Evolutionary conservation across 2,797 vertebrate genomes (phyloP).

Genomic region (Pangasius larnaudii): DNA sequence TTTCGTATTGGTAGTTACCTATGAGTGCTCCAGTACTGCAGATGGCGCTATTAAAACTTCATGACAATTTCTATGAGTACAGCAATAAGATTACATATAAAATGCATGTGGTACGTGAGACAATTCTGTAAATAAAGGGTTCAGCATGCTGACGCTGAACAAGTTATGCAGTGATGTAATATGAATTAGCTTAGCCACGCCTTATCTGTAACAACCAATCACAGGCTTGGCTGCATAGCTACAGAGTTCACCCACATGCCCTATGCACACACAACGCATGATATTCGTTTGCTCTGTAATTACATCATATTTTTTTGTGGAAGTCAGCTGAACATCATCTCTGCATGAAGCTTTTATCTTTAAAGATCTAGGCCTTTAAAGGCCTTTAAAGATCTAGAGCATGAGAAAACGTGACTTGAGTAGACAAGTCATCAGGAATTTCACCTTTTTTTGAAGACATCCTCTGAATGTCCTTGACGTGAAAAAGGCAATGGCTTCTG

Average conservation of each 20-base stretch:
- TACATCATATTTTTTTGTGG: neutral
- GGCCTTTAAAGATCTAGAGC: neutral
- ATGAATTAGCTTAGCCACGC: neutral
- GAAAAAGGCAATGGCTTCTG: constrained; percentile 68
- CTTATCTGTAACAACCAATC: neutral
- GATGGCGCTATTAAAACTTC: neutral
- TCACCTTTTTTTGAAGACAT: constrained; percentile 32
- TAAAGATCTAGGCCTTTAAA: neutral
- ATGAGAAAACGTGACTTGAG: neutral
- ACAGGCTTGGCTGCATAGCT: neutral
- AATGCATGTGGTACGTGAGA: neutral
- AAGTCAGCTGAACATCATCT: neutral
- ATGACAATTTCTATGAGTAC: neutral
- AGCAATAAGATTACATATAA: neutral
- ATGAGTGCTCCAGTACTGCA: neutral
- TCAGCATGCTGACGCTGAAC: neutral
- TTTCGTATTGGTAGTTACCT: neutral
- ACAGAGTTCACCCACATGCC: neutral
- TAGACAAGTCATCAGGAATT: neutral
- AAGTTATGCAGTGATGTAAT: neutral
- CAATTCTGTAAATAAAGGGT: neutral
- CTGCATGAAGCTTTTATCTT: neutral
- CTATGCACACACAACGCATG: neutral
- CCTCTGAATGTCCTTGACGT: constrained; percentile 52
- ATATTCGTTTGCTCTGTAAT: neutral